These are phyloP conservation scores for Hyppa rectilinea DNA, from an alignment of 2,888 invertebrate genomes.

Conservation along the genomic window DNA sequence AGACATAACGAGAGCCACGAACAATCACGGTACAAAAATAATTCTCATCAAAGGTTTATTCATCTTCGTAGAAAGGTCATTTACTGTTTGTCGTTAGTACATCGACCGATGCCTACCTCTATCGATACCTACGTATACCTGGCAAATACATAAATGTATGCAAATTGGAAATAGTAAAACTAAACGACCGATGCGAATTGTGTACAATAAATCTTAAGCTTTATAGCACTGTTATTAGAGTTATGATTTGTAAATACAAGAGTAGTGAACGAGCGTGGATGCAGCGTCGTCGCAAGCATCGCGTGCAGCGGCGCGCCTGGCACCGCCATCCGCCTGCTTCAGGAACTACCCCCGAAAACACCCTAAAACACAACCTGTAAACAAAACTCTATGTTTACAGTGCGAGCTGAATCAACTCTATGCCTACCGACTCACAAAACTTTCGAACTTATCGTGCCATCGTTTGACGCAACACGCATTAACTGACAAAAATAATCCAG, in stretches of 20 bases:
- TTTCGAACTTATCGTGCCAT: constrained; percentile 69
- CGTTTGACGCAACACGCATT: constrained; percentile 70
- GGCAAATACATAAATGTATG: constrained; percentile 67
- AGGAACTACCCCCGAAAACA: constrained; percentile 84
- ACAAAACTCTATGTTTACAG: constrained; percentile 77
- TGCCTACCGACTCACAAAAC: constrained; percentile 71
- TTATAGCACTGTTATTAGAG: constrained; percentile 74
- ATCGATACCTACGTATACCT: constrained; percentile 44
- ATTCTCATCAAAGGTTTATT: constrained; percentile 37
- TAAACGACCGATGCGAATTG: constrained; percentile 69
- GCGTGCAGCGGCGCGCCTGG: constrained; percentile 89
- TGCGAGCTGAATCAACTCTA: constrained; percentile 67
- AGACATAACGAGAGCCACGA: not conserved
- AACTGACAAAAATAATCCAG: constrained; percentile 62
- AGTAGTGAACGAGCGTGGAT: constrained; percentile 74
- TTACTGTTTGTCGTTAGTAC: constrained; percentile 50
- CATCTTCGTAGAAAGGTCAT: constrained; percentile 42
- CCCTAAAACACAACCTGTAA: constrained; percentile 79
- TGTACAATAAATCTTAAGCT: constrained; percentile 74
- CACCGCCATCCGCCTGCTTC: constrained; percentile 86
- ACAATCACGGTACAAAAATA: not conserved
- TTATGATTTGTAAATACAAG: constrained; percentile 76
- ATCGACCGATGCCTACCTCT: constrained; percentile 42
- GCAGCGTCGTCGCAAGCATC: constrained; percentile 79
- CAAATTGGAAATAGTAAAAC: constrained; percentile 73